phyloP scores from a whole-genome alignment of 23 tunicate genomes.

The Phallusia fumigata region DNA sequence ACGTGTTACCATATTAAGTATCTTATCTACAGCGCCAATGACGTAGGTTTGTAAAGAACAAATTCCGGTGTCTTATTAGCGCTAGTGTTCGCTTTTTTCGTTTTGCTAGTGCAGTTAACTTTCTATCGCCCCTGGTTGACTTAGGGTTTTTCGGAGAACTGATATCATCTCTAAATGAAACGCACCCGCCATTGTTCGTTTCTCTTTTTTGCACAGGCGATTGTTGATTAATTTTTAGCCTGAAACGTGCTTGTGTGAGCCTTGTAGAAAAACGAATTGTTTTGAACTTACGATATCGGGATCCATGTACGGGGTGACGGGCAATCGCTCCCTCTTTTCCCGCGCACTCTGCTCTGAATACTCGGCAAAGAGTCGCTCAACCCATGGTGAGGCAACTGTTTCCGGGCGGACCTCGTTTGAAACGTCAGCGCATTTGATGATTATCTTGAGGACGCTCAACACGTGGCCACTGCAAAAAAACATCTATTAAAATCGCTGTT shows the following conservation, averaged over 20 bases:
- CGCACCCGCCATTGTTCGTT: not conserved
- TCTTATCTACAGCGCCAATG: not conserved
- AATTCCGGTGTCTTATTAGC: too few relatives aligned
- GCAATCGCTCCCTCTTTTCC: conserved; percentile 78
- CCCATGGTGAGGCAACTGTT: conserved; percentile 90
- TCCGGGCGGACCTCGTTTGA: conserved; percentile 96
- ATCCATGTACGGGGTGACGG: conserved; percentile 89
- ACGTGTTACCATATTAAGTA: not conserved
- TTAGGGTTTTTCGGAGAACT: too few relatives aligned
- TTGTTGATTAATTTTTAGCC: not conserved
- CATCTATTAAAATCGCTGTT: too few relatives aligned
- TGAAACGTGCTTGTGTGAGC: not conserved
- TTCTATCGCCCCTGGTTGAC: too few relatives aligned
- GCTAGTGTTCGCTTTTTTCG: too few relatives aligned
- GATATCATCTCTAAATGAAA: too few relatives aligned
- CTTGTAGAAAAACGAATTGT: not conserved
- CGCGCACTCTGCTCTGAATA: conserved; percentile 80
- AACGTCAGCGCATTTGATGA: conserved; percentile 94
- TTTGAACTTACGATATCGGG: conserved; percentile 71
- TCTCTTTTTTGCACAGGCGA: not conserved
- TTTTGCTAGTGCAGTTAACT: too few relatives aligned
- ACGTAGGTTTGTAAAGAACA: not conserved
- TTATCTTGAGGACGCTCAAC: conserved; percentile 67
- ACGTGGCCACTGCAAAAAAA: conserved; percentile 66
- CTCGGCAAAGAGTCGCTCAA: conserved; percentile 80